Base-by-base conservation (phyloP, 2,113 vertebrate species). In the Stigmatopora argus region DNA sequence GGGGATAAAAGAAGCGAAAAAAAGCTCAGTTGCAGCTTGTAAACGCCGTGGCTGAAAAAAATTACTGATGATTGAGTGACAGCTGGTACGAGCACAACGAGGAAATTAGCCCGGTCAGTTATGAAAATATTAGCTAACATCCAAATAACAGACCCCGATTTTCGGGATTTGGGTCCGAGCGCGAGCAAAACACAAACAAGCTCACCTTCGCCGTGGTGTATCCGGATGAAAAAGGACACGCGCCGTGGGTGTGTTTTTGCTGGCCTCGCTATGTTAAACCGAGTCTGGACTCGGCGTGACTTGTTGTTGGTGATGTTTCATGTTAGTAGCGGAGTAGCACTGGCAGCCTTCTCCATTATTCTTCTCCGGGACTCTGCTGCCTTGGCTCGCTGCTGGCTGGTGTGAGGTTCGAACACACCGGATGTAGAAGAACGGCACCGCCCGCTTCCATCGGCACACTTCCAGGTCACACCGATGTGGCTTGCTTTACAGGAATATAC, bases 101-200 rank as follows among this genome's bases (percentile, higher is more conserved):
- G 86, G 83, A 83, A 88, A 89, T 85, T 85, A 89, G 85, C 82
- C 31, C 71, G 47, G 80, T 82, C 83, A 86, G 85, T 84, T 70
- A 47, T 46, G 38, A 75, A 74, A 73, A 81, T 72, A 71, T 67
- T 62, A 83, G 81, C 83, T 64, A 62, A 69, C 62, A 67, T 34
- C 31, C 60, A 65, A 19, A 53, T 31, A 49, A 68, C 55, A 34
- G 56, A 48, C 0, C 52, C 23, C 57, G 71, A 67, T 9, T 64
- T 49, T 66, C 18, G 18, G 64, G n/a, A 64, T 5, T 46, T 62
- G 61, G 70, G 70, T 66, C 65, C 68, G 23, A 0, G 2, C 63
- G n/a, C 75, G 61, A 18, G 74, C 66, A 64, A 41, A 73, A 73
- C 71, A 78, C 63, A 68, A 31, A n/a, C 52, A 12, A n/a, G n/a